Evolutionary conservation across 2,888 invertebrate species (phyloP).

Genomic region (Drosophila diplacantha): DNA sequence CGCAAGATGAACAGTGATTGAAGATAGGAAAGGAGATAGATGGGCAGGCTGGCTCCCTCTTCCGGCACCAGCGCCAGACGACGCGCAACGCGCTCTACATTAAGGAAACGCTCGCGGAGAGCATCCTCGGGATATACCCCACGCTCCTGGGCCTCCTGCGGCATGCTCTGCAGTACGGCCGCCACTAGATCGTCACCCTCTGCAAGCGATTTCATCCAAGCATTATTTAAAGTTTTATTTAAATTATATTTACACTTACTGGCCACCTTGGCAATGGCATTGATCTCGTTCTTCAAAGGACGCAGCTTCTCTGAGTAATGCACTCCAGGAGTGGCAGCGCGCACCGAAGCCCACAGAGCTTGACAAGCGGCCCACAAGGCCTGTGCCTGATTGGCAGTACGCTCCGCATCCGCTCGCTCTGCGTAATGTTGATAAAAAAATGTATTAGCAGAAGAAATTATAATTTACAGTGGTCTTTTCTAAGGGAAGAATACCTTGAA

Average conservation of each 20-base stretch:
- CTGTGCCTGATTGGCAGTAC: slow-evolving; percentile 88
- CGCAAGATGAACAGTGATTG: slow-evolving; percentile 90
- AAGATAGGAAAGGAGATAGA: slow-evolving; percentile 91
- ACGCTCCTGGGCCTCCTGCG: slow-evolving; percentile 84
- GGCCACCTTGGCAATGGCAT: slow-evolving; percentile 86
- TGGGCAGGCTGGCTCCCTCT: slow-evolving; percentile 89
- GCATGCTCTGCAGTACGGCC: slow-evolving; percentile 87
- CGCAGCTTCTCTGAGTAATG: slow-evolving; percentile 81
- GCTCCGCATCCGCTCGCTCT: slow-evolving; percentile 86
- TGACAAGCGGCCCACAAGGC: slow-evolving; percentile 96
- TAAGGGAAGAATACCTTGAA: slow-evolving; percentile 72
- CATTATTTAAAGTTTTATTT: neutral
- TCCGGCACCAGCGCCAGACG: slow-evolving; percentile 92
- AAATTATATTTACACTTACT: slow-evolving; percentile 78
- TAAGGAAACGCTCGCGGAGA: slow-evolving; percentile 89
- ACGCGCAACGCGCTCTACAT: slow-evolving; percentile 88
- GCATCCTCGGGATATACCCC: slow-evolving; percentile 94
- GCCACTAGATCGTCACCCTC: slow-evolving; percentile 88
- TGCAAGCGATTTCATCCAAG: slow-evolving; percentile 75
- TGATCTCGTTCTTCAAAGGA: slow-evolving; percentile 84
- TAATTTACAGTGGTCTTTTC: neutral
- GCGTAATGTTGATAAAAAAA: slow-evolving; percentile 12
- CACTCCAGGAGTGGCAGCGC: slow-evolving; percentile 81
- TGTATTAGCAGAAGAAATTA: neutral
- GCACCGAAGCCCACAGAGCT: slow-evolving; percentile 87